Percentiles rank a stretch among this genome's conserved stretches.
These are phyloP conservation scores for Apotomis capreana DNA, from an alignment of 2,888 invertebrate genomes.

Conservation along the genomic window DNA sequence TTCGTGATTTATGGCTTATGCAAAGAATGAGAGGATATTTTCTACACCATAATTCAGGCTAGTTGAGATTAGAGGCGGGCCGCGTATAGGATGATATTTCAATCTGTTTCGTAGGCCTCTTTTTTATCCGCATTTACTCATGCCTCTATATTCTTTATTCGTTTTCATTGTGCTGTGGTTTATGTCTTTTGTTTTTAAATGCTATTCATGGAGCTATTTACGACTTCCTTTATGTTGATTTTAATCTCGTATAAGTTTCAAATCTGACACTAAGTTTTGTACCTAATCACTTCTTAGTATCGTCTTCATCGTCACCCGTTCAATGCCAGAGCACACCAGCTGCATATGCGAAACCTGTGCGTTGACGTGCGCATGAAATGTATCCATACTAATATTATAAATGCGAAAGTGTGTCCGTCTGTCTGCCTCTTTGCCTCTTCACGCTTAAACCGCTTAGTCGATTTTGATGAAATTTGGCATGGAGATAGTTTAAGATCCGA, in stretches of 20 bases:
- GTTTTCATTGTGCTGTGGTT: conserved; percentile 17
- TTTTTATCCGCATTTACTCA: conserved; percentile 49
- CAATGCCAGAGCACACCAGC: too few species aligned
- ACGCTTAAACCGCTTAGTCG: too few species aligned
- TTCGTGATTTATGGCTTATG: conserved; percentile 79
- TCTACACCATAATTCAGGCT: conserved; percentile 79
- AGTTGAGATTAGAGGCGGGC: conserved; percentile 76
- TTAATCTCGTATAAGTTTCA: background rate
- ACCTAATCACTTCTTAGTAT: too few species aligned
- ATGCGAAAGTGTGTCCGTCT: too few species aligned
- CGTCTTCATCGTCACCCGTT: too few species aligned
- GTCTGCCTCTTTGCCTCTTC: too few species aligned
- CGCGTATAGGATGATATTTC: conserved; percentile 69
- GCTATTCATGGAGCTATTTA: conserved; percentile 1
- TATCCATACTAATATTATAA: background rate
- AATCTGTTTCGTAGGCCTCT: conserved; percentile 61
- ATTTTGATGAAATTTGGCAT: too few species aligned
- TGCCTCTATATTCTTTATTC: conserved; percentile 27
- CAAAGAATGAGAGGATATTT: conserved; percentile 80
- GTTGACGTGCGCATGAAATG: too few species aligned
- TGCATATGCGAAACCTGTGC: too few species aligned
- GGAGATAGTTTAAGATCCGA: too few species aligned
- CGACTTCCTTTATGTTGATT: background rate
- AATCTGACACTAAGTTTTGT: too few species aligned
- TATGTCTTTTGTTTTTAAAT: conserved; percentile 23